Evolutionary conservation across 2,797 vertebrate species (phyloP), one percentile per base, ranked within the genome.

Genomic region (Lateolabrax maculatus): DNA sequence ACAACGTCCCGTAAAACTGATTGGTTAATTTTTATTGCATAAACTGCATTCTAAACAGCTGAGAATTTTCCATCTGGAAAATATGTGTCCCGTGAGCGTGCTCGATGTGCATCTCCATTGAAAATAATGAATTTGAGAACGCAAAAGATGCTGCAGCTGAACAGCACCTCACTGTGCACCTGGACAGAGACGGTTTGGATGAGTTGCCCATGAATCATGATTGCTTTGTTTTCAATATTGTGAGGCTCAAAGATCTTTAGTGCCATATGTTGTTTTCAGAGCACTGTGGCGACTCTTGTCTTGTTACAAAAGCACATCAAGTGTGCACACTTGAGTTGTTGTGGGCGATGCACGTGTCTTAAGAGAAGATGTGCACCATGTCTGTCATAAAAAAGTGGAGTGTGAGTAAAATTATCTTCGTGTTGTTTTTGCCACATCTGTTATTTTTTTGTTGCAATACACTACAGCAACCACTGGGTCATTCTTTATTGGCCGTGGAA

Each of bases 401-500:
- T 77, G n/a, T 64, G 29, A 63, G 18, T 44, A 15, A 37, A 53
- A 73, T 27, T 1, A n/a, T 3, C 10, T 62, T n/a, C n/a, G n/a
- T n/a, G n/a, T n/a, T n/a, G n/a, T n/a, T n/a, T 53, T 36, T 34
- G 31, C 31, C 12, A 21, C 21, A 41, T 79, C 69, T 71, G 12
- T 48, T 55, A 4, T 34, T 63, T 53, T 72, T 4, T 64, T 44
- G 41, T 52, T 57, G 48, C 52, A 34, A 19, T 56, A 29, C 51
- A 41, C 25, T 29, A 4, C 37, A 77, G 60, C 63, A 34, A 34
- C 41, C 25, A 43, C 27, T 65, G 69, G 81, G 48, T 41, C 1
- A 5, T 36, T 67, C 66, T 80, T 75, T 67, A 75, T 77, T 83
- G 76, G 53, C 57, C 5, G 6, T 67, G 78, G 34, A 74, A 71